These are phyloP conservation scores for Perca flavescens DNA, from an alignment of 2,113 vertebrate species.

Conservation along the genomic window DNA sequence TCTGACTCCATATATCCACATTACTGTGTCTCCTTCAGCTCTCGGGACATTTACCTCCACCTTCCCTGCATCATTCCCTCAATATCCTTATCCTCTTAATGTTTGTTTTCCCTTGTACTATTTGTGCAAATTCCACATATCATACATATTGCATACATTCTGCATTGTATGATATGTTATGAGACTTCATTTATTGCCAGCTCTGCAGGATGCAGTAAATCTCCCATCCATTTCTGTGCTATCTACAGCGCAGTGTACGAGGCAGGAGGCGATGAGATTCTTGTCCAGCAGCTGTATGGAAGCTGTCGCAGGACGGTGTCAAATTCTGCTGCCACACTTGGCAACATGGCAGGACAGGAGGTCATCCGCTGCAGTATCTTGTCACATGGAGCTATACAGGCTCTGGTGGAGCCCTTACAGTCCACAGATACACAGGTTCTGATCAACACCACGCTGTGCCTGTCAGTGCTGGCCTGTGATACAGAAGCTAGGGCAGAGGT, in stretches of 20 bases:
- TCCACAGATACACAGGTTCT: conserved; percentile 83
- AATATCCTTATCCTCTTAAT: not conserved
- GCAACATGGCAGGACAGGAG: conserved; percentile 88
- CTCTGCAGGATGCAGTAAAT: not conserved
- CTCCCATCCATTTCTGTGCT: conserved; percentile 4
- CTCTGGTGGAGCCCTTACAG: conserved; percentile 79
- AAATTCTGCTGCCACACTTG: conserved; percentile 84
- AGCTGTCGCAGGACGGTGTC: conserved; percentile 78
- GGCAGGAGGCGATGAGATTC: conserved; percentile 82
- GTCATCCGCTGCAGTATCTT: conserved; percentile 76
- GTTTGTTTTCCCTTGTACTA: not conserved
- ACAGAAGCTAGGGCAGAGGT: conserved; percentile 87
- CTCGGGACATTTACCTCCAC: not conserved
- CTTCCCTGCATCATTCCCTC: not conserved
- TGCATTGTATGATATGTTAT: not conserved
- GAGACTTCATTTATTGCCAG: not conserved
- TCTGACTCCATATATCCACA: conserved; percentile 34
- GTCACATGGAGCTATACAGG: conserved; percentile 73
- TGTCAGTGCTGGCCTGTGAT: conserved; percentile 85
- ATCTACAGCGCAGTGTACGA: conserved; percentile 85
- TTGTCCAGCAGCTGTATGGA: conserved; percentile 83
- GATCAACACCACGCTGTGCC: conserved; percentile 76
- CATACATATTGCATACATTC: not conserved
- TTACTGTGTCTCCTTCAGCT: conserved; percentile 9
- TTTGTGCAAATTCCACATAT: not conserved